Evolutionary conservation across 1,140 invertebrate genomes (phyloP).

Genomic region (Leptinotarsa defecta): DNA sequence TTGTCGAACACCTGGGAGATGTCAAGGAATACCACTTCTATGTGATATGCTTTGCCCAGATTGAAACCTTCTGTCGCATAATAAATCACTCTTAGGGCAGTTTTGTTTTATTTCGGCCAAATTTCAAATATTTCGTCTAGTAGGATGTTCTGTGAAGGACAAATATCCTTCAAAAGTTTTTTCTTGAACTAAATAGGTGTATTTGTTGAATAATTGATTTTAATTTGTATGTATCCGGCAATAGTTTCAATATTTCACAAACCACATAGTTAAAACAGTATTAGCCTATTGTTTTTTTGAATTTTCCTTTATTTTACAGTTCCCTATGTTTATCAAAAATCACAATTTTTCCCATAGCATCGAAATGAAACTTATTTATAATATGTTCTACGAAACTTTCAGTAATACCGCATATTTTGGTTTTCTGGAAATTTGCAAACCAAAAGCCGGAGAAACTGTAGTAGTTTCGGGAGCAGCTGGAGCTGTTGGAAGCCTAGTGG

Average conservation of each 20-base stretch:
- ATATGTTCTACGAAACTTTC: not conserved
- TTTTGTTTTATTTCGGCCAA: too few species aligned
- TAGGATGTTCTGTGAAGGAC: too few species aligned
- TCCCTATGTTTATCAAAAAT: not conserved
- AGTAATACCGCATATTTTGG: conserved; percentile 72
- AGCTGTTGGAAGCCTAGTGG: conserved; percentile 73
- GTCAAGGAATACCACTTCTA: too few species aligned
- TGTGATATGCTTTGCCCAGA: too few species aligned
- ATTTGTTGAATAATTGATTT: not conserved
- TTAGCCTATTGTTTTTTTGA: too few species aligned
- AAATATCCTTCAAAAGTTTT: too few species aligned
- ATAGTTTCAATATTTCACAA: not conserved
- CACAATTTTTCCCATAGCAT: not conserved
- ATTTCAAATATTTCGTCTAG: not conserved
- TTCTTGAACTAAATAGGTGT: too few species aligned
- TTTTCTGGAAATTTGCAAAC: conserved; percentile 68
- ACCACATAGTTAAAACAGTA: not conserved
- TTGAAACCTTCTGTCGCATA: too few species aligned
- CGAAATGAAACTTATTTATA: not conserved
- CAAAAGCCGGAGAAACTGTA: conserved; percentile 69
- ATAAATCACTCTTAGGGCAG: too few species aligned
- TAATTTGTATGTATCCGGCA: too few species aligned
- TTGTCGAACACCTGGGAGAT: too few species aligned
- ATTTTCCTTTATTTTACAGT: too few species aligned
- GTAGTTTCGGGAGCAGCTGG: conserved; percentile 72